phyloP scores from a whole-genome alignment of 2,888 invertebrate species.

The Sminthurides aquaticus region DNA sequence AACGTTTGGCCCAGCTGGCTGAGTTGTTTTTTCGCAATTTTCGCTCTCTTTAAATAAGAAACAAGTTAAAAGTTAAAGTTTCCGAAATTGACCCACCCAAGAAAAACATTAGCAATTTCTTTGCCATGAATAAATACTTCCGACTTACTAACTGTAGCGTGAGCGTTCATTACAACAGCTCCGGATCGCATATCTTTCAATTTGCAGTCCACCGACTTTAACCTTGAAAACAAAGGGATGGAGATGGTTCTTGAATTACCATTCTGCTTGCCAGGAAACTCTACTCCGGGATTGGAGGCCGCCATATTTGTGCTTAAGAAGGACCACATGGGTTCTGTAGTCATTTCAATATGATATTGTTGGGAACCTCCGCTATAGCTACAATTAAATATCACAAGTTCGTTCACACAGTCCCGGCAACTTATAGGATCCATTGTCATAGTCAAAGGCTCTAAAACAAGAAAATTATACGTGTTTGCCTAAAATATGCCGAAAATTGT shows the following conservation, averaged over 20 bases:
- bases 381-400: slow-evolving; percentile 2
- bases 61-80: no score
- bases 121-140: no score
- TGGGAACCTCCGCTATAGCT: background rate
- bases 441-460: slow-evolving; percentile 27
- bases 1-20: background rate
- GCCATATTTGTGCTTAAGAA: background rate
- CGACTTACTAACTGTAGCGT: slow-evolving; percentile 4
- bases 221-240: slow-evolving; percentile 1
- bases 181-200: background rate
- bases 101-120: no score
- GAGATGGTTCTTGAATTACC: background rate
- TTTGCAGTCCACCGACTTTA: slow-evolving; percentile 3
- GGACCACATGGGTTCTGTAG: background rate
- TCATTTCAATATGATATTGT: background rate
- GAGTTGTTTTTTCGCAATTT: background rate
- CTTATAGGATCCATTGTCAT: slow-evolving; percentile 33
- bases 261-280: background rate
- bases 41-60: background rate
- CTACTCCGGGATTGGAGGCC: background rate
- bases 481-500: no score
- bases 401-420: slow-evolving; percentile 23
- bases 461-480: no score
- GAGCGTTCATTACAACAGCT: background rate
- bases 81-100: no score